Evolutionary conservation across 64 coral and sea anemone species (phyloP).

Genomic region (Stichodactyla mertensii): DNA sequence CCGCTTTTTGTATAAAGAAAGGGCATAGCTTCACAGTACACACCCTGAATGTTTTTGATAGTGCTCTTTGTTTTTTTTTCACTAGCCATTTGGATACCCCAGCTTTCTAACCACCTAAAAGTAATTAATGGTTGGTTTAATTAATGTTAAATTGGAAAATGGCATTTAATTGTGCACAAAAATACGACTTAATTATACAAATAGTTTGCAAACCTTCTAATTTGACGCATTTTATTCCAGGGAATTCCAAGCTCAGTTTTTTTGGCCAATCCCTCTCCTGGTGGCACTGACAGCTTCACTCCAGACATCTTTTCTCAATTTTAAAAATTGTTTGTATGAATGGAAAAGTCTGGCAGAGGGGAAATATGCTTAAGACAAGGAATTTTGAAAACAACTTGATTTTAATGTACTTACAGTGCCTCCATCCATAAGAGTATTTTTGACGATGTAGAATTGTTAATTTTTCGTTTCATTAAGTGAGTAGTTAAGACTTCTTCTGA

Average conservation of each 20-base stretch:
- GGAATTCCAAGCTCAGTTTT: conserved; percentile 1
- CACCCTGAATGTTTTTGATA: neutral
- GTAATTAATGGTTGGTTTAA: neutral
- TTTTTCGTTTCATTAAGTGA: too few relatives aligned
- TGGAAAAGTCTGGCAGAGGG: too few relatives aligned
- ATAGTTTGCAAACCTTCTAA: conserved; percentile 5
- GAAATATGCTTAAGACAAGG: too few relatives aligned
- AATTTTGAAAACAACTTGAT: too few relatives aligned
- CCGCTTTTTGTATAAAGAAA: conserved; percentile 2
- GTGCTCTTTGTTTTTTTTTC: conserved; percentile 3
- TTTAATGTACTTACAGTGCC: too few relatives aligned
- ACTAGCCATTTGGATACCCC: conserved; percentile 15
- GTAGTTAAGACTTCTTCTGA: too few relatives aligned
- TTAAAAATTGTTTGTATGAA: too few relatives aligned
- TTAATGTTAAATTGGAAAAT: neutral
- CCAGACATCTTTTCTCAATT: neutral
- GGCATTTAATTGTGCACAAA: neutral
- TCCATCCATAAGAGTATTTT: too few relatives aligned
- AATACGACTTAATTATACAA: neutral
- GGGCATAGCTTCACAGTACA: conserved; percentile 6
- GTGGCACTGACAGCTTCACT: neutral
- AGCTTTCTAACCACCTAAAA: conserved; percentile 23
- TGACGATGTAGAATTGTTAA: too few relatives aligned
- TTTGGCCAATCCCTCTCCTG: neutral
- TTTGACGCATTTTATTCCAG: neutral